phyloP scores from a whole-genome alignment of 2,797 vertebrate genomes.

The Heteromormyrus szaboi region DNA sequence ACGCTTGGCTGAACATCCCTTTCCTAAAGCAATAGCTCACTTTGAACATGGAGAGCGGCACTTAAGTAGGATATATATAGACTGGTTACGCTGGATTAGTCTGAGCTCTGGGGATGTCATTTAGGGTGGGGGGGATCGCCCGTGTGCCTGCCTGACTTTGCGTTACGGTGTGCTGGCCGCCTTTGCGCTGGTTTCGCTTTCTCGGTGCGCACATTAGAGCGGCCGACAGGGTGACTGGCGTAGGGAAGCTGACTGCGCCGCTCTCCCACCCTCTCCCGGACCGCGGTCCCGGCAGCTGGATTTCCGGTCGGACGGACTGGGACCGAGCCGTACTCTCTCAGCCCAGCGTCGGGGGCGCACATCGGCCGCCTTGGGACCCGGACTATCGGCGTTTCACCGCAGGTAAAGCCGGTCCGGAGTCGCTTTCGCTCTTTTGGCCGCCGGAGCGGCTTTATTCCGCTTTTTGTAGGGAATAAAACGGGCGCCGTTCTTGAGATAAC shows the following conservation, averaged over 20 bases:
- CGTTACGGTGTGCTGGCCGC: not conserved
- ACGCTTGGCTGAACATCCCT: not conserved
- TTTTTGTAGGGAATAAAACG: not conserved
- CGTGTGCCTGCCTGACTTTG: not conserved
- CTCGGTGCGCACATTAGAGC: not conserved
- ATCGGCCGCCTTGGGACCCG: not conserved
- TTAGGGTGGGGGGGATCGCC: not conserved
- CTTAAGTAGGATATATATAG: not conserved
- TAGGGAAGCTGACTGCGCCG: not conserved
- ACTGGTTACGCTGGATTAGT: not conserved
- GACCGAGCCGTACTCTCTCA: not conserved
- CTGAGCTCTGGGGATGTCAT: not conserved
- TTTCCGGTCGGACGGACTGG: slow-evolving; percentile 4
- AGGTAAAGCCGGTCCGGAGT: not conserved
- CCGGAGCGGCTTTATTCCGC: not conserved
- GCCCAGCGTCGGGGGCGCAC: not conserved
- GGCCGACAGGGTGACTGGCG: not conserved
- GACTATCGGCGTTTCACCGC: not conserved
- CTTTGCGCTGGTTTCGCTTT: not conserved
- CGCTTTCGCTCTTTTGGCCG: not conserved
- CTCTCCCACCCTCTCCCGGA: not conserved
- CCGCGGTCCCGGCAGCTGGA: not conserved
- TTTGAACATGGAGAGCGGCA: not conserved
- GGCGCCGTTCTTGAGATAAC: not conserved
- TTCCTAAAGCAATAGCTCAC: not conserved